Percentiles rank a stretch among this genome's conserved stretches.
These are phyloP conservation scores for Xiphophorus couchianus DNA, from an alignment of 2,113 vertebrate genomes.

Conservation along the genomic window DNA sequence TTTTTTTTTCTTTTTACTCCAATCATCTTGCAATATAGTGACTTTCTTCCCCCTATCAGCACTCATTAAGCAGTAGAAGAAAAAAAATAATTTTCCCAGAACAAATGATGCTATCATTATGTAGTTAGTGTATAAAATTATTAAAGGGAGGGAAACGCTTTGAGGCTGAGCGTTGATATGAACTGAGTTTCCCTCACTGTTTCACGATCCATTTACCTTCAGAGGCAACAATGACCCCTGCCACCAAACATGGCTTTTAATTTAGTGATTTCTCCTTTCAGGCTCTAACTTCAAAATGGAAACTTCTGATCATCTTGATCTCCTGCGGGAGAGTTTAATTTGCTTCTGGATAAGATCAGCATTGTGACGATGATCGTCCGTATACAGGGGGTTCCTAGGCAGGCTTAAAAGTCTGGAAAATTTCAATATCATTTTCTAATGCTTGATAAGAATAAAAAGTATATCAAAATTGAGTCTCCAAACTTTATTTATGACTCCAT, in stretches of 20 bases:
- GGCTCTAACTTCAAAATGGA: constrained; percentile 28
- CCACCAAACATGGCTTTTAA: constrained; percentile 47
- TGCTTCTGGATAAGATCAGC: constrained; percentile 16
- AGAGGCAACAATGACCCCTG: constrained; percentile 51
- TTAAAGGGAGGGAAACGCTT: constrained; percentile 57
- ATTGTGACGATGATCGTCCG: constrained; percentile 21
- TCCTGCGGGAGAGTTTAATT: constrained; percentile 33
- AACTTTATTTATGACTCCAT: not conserved
- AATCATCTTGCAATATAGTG: constrained; percentile 11
- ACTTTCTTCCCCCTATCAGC: constrained; percentile 10
- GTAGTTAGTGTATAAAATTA: constrained; percentile 53
- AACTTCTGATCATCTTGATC: constrained; percentile 28
- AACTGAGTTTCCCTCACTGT: constrained; percentile 39
- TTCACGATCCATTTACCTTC: constrained; percentile 61
- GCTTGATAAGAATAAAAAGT: not conserved
- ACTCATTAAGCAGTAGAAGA: constrained; percentile 24
- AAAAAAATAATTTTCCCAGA: constrained; percentile 41
- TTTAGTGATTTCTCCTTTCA: constrained; percentile 36
- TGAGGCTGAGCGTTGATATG: constrained; percentile 48
- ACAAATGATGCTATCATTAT: constrained; percentile 66
- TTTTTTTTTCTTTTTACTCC: constrained; percentile 1
- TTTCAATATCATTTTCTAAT: not conserved
- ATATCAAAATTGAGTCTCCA: not conserved
- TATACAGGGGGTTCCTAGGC: constrained; percentile 4
- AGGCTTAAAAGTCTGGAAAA: not conserved